phyloP scores from a whole-genome alignment of 2,113 vertebrate genomes.

The Apteryx owenii region DNA sequence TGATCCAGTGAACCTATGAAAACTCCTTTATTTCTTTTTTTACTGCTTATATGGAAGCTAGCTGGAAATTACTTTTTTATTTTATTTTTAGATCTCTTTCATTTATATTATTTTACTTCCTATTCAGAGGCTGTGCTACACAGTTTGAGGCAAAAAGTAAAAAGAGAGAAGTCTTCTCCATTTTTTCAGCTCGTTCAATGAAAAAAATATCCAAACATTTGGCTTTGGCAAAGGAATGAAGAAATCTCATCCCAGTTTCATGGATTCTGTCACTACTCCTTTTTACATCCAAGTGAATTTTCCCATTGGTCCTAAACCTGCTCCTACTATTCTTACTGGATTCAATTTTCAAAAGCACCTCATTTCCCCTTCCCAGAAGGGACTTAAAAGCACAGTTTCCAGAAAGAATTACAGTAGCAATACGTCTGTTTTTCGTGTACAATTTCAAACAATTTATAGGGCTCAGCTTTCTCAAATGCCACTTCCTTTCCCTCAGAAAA shows the following conservation, averaged over 20 bases:
- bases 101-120: slow-evolving; percentile 17
- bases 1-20: slow-evolving; percentile 12
- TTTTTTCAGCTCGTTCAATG: background rate
- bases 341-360: background rate
- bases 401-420: background rate
- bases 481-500: background rate
- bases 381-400: background rate
- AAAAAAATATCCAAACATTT: slow-evolving; percentile 36
- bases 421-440: background rate
- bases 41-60: background rate
- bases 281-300: background rate
- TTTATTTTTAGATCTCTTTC: slow-evolving; percentile 4
- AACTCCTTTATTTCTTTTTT: slow-evolving; percentile 40
- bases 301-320: background rate
- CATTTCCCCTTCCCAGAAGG: background rate
- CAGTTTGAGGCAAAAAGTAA: background rate
- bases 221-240: background rate
- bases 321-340: background rate
- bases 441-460: background rate
- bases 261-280: background rate
- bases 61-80: background rate
- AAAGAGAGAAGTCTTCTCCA: background rate
- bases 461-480: background rate
- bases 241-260: background rate
- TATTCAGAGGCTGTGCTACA: background rate